Percentiles rank a stretch among this genome's conserved stretches.
These are phyloP conservation scores for Sialia sialis DNA, from an alignment of 2,113 vertebrate genomes.

Conservation along the genomic window DNA sequence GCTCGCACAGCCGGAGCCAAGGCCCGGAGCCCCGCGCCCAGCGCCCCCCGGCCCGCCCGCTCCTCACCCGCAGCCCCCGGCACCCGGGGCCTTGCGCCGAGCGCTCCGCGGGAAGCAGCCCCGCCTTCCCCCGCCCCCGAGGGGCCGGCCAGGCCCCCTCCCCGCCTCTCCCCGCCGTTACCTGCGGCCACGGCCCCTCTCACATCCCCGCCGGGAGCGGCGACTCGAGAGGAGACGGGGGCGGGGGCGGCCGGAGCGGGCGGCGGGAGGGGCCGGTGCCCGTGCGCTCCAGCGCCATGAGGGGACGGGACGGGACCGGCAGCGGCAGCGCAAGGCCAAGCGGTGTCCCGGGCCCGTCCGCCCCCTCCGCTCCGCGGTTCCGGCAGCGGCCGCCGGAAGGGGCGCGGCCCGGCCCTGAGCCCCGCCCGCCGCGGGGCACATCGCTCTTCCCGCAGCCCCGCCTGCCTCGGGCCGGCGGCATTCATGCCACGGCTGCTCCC, in stretches of 20 bases:
- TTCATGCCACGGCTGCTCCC: rapidly evolving
- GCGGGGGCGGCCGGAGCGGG: too few species aligned
- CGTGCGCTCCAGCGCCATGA: too few species aligned
- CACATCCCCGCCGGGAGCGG: too few species aligned
- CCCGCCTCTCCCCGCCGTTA: too few species aligned
- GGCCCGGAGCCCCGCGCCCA: neutral
- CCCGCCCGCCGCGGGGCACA: neutral
- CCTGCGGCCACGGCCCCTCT: too few species aligned
- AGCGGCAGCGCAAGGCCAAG: neutral
- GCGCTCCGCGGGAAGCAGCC: neutral
- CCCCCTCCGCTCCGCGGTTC: neutral
- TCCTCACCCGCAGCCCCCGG: neutral
- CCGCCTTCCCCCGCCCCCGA: neutral
- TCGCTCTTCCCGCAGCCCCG: neutral
- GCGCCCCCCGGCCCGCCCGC: neutral
- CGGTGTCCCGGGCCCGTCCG: rapidly evolving
- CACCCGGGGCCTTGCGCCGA: neutral
- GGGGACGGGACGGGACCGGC: neutral
- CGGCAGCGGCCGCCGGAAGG: slow-evolving; percentile 8
- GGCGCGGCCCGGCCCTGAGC: neutral
- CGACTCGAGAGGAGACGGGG: too few species aligned
- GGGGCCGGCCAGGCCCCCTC: too few species aligned
- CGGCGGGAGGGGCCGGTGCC: too few species aligned
- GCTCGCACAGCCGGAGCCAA: rapidly evolving
- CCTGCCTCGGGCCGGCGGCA: neutral